Percentiles rank a stretch among this genome's conserved stretches.
Evolutionary conservation across 2,113 vertebrate species (phyloP).

Genomic region (Calypte anna): DNA sequence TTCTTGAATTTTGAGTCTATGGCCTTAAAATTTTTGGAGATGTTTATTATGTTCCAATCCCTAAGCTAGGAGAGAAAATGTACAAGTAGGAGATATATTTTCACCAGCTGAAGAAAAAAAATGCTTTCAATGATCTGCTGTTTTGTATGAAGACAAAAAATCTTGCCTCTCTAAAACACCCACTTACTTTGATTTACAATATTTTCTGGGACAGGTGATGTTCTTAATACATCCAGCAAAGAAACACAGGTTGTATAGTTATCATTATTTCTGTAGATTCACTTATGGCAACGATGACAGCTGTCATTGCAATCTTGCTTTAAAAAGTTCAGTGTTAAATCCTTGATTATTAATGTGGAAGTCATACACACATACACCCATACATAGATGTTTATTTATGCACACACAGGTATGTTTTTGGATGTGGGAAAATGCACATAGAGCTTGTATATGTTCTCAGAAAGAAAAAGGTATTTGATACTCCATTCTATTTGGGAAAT

Average conservation of each 20-base stretch:
- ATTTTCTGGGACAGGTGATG: neutral
- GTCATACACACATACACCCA: too few relatives aligned
- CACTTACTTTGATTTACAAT: neutral
- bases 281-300: neutral
- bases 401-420: fast-evolving
- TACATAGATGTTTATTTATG: fast-evolving
- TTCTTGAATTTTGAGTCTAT: neutral
- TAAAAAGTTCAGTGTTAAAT: neutral
- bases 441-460: neutral
- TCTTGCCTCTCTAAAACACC: neutral
- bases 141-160: neutral
- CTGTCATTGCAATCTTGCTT: neutral
- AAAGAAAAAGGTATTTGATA: neutral
- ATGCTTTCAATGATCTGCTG: neutral
- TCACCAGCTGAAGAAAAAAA: neutral
- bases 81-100: neutral
- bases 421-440: neutral
- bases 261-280: neutral
- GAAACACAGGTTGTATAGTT: slow-evolving; percentile 22
- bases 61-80: neutral
- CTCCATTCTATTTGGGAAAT: neutral
- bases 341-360: neutral
- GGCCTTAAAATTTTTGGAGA: neutral
- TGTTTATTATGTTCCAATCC: neutral
- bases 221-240: slow-evolving; percentile 23